Evolutionary conservation across 2,113 vertebrate genomes (phyloP), one percentile per base, ranked within the genome.

Genomic region (Colossoma macropomum): DNA sequence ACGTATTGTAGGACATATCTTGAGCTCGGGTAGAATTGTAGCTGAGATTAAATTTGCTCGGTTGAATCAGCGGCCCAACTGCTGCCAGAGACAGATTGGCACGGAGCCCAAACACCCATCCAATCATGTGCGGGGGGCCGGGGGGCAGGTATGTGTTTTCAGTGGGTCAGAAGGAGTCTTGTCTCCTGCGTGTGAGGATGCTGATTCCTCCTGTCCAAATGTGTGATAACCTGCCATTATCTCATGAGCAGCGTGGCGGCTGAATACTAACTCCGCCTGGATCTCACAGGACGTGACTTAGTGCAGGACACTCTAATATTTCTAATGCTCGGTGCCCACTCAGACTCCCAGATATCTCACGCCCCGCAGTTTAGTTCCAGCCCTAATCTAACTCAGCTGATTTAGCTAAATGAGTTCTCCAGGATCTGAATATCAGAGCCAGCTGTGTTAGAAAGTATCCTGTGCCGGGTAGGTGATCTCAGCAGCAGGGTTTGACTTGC

Each of bases 161-260:
- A 27, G 9, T 11, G 59, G 59, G 59, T 62, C 59, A 62, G 59
- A 13, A 62, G 59, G 59, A 23, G 23, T 1, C n/a, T 62, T 62
- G 59, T 62, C 59, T 62, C 12, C 59, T 25, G 23, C 10, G 25
- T 21, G 59, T 62, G 59, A 62, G 59, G 59, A 62, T 62, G 59
- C 59, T 62, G 59, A 27, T 62, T 62, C 59, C 59, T 27, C 59
- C 59, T 62, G 59, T 62, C 59, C 1, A 11, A 62, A 27, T 13
- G 9, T 13, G 59, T 62, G 59, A 62, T 62, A 62, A 62, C 59
- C 59, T 62, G 59, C 59, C 59, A 62, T 62, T 62, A 62, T 62
- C 59, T 62, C 59, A 62, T 62, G 59, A 62, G 59, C 9, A 62
- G 59, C 2, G 59, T 11, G 9, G 59, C 9, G 11, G n/a, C 59